Base-by-base conservation (phyloP, 2,113 vertebrate species). In the Trinectes maculatus region DNA sequence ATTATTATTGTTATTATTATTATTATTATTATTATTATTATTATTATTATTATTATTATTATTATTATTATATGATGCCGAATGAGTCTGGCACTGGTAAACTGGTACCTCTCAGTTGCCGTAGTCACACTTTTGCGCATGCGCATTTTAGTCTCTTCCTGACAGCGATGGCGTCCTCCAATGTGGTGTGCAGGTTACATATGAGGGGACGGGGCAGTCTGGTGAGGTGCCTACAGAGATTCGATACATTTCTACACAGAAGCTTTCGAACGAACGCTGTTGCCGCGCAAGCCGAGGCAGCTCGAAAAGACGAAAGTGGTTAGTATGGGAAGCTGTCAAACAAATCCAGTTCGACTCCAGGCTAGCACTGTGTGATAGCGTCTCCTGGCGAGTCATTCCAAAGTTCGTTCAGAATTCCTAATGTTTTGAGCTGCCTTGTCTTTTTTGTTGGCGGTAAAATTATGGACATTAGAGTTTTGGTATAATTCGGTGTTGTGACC, bases 101-200 rank as follows among this genome's bases (percentile, higher is more conserved):
- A 25, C 1, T 70, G 66, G 6, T 25, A 1, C 1, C 9, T 76
- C 49, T 47, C 44, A 0, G 36, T 61, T 74, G 49, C 91, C 87
- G 85, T 93, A 91, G 47, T 39, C 0, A 15, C 0, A 0, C 0
- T 5, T 1, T 1, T 1, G 60, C 89, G 84, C 92, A 90, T 78
- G 92, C 87, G 89, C 80, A 0, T 1, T 62, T 13, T 0, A 0
- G 9, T 7, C 3, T 5, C 0, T 24, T 54, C 4, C 3, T 5
- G 6, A 15, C 42, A 83, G 15, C 70, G 71, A 94, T 94, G 93
- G 92, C 93, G 88, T 76, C 91, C 79, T 83, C 87, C 91, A 15
- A 85, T 0, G 56, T 60, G 0, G 62, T 78, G 44, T 84, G 80
- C 75, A 85, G 88, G 81, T 82, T 92, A 70, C 84, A 65, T 44